These are phyloP conservation scores for Hippocampus kuda DNA, from an alignment of 2,797 vertebrate species.

Conservation along the genomic window DNA sequence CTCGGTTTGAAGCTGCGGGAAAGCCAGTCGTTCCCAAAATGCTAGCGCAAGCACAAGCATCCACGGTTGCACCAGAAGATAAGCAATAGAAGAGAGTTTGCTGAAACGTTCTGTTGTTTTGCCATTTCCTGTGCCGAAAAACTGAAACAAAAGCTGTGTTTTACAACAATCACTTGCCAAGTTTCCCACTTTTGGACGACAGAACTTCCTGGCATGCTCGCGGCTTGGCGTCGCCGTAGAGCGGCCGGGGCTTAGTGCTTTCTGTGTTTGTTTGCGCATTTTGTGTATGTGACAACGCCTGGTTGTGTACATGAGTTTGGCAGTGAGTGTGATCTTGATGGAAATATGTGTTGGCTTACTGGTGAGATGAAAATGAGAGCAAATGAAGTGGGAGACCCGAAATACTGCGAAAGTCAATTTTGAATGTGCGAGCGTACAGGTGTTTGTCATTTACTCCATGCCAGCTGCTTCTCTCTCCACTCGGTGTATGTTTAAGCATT, in stretches of 20 bases:
- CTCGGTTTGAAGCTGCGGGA: not conserved
- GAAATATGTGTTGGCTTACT: conserved; percentile 38
- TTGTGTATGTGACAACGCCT: conserved; percentile 17
- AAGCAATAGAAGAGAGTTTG: conserved; percentile 16
- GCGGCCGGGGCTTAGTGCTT: conserved; percentile 21
- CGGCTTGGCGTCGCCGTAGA: conserved; percentile 15
- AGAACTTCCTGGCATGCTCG: conserved; percentile 21
- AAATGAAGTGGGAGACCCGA: conserved; percentile 35
- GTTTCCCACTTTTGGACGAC: conserved; percentile 25
- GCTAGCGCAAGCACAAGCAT: not conserved
- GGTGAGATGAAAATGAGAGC: conserved; percentile 39
- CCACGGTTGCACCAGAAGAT: conserved; percentile 8
- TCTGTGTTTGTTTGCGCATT: conserved; percentile 20
- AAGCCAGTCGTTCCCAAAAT: conserved; percentile 1
- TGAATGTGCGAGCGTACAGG: conserved; percentile 52
- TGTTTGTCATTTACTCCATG: conserved; percentile 41
- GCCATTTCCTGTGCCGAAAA: conserved; percentile 23
- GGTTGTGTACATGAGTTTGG: conserved; percentile 28
- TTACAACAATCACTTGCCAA: conserved; percentile 15
- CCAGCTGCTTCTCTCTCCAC: conserved; percentile 17
- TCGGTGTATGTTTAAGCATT: conserved; percentile 25
- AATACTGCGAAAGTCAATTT: conserved; percentile 39
- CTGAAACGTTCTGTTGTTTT: conserved; percentile 24
- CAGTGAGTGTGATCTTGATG: conserved; percentile 29
- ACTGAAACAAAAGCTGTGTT: conserved; percentile 27